Evolutionary conservation across 2,113 vertebrate genomes (phyloP), one percentile per base, ranked within the genome.

Genomic region (Larimichthys polyactis): DNA sequence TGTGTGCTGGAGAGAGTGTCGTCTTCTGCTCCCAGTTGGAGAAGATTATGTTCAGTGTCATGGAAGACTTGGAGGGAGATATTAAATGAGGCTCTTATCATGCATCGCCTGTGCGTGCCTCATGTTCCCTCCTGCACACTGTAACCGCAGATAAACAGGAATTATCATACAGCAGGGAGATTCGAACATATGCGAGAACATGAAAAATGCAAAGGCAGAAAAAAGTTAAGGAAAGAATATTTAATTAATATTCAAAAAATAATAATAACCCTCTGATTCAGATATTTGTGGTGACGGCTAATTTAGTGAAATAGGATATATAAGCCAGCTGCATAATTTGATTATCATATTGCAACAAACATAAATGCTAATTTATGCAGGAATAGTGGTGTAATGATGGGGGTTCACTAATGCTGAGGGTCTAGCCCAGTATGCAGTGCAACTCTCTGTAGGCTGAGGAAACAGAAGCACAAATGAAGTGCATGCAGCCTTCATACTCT

Each of bases 41-140:
- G 75, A 86, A 83, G 87, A 90, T 90, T 89, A 84, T 91, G 89
- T 85, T 92, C 88, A 91, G 86, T 90, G 91, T 92, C 83, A 85
- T 85, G 91, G 92, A 94, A 92, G 80, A 93, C 83, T 88, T 83
- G 78, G 82, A 85, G 72, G 36, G 36, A 90, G 79, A 86, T 69
- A 79, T 76, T 85, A 90, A 91, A 91, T 93, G 85, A 90, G 79
- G 77, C 85, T 86, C 75, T 8, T 82, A 87, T 90, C 87, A 88
- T 86, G 77, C 87, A 87, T 87, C 19, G 79, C 78, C 81, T 83
- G 67, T 32, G 64, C 73, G 57, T 54, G 67, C 79, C 67, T 88
- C 78, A 22, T 82, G 71, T 55, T 83, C 70, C 74, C 72, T 7
- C 62, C 63, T 72, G 69, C 73, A 79, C 43, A 70, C 40, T 75